Conservation (phyloP, 2,797 vertebrate genomes). For the Zalophus californianus region DNA sequence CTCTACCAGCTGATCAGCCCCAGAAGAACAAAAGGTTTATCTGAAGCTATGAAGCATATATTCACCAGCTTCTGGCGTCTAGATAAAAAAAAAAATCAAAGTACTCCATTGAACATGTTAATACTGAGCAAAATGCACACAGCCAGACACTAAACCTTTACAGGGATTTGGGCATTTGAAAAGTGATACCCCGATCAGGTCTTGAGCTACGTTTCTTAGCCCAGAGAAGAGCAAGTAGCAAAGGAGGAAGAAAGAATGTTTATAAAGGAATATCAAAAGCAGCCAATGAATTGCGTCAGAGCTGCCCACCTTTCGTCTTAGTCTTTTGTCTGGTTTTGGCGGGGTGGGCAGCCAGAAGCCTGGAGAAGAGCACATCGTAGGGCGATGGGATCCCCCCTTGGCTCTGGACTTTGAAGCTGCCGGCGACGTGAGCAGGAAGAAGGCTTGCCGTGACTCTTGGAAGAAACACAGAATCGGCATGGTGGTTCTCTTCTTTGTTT, state of each 20-base stretch:
- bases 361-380: conserved; percentile 40
- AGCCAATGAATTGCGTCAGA: conserved; percentile 77
- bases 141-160: conserved; percentile 92
- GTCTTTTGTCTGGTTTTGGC: conserved; percentile 85
- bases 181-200: conserved; percentile 91
- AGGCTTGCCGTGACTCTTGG: conserved; percentile 58
- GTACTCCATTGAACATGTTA: conserved; percentile 92
- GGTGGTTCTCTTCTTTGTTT: not conserved
- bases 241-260: conserved; percentile 67
- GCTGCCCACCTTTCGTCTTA: conserved; percentile 74
- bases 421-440: conserved; percentile 58
- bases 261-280: conserved; percentile 80
- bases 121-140: conserved; percentile 93
- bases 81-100: conserved; percentile 92
- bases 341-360: conserved; percentile 60
- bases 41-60: conserved; percentile 94
- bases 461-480: conserved; percentile 57
- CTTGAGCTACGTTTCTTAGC: conserved; percentile 86
- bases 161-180: conserved; percentile 91
- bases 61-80: conserved; percentile 92
- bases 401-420: conserved; percentile 55
- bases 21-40: conserved; percentile 94
- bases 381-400: conserved; percentile 67
- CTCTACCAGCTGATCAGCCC: conserved; percentile 92
- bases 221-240: conserved; percentile 78